These are phyloP conservation scores for Zaprionus davidi DNA, from an alignment of 1,140 invertebrate species.

Conservation along the genomic window DNA sequence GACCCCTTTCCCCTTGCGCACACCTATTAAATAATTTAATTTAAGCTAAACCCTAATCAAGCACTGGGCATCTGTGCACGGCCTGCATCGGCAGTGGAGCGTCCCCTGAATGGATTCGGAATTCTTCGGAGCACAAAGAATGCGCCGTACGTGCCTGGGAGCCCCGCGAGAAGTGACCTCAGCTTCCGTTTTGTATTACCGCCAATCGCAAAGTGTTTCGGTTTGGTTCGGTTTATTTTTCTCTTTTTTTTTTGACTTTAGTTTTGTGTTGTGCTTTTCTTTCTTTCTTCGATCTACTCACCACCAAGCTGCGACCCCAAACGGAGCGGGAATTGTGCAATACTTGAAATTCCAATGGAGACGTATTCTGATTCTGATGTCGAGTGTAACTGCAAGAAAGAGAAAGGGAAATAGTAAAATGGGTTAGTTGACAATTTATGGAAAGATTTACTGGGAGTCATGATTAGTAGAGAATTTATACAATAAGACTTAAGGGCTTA, in stretches of 20 bases:
- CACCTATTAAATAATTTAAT: constrained; percentile 17
- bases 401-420: not conserved
- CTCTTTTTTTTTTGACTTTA: not conserved
- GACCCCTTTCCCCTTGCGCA: not conserved
- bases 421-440: not conserved
- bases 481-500: not conserved
- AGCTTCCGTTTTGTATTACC: constrained; percentile 36
- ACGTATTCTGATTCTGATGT: not conserved
- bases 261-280: not conserved
- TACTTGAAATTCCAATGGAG: not conserved
- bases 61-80: not conserved
- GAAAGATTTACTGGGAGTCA: not conserved
- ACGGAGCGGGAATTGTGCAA: constrained; percentile 15
- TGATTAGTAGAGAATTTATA: not conserved
- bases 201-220: constrained; percentile 18
- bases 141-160: constrained; percentile 53
- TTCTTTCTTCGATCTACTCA: constrained; percentile 1
- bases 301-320: constrained; percentile 22
- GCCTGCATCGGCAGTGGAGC: constrained; percentile 29
- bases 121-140: constrained; percentile 32
- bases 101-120: constrained; percentile 10
- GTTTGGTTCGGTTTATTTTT: constrained; percentile 16
- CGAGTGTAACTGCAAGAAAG: not conserved
- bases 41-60: constrained; percentile 26
- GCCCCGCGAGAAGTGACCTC: constrained; percentile 26